Evolutionary conservation across 2,888 invertebrate genomes (phyloP).

Genomic region (Cheilosia variabilis): DNA sequence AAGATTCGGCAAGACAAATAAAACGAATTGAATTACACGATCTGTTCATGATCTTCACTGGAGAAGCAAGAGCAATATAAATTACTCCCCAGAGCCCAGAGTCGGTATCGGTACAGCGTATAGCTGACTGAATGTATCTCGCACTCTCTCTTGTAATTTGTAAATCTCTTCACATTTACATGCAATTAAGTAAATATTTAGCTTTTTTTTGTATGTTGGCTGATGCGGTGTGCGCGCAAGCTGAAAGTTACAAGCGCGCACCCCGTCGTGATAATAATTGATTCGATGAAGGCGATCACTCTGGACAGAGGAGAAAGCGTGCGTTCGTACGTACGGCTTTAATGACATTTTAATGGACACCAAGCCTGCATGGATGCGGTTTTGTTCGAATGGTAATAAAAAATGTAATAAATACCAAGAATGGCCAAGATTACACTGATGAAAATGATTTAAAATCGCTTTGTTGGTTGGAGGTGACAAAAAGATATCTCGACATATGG

Average conservation of each 20-base stretch:
- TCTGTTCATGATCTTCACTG: constrained; percentile 71
- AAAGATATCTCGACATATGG: constrained; percentile 51
- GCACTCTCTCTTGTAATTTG: background rate
- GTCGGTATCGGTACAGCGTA: background rate
- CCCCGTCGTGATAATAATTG: constrained; percentile 68
- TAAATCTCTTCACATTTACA: constrained; percentile 31
- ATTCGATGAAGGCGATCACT: constrained; percentile 44
- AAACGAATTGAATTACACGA: constrained; percentile 51
- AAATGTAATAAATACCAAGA: constrained; percentile 66
- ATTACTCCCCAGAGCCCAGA: constrained; percentile 32
- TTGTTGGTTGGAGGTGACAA: constrained; percentile 45
- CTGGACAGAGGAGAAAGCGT: constrained; percentile 42
- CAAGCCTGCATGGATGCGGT: constrained; percentile 60
- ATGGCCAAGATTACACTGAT: constrained; percentile 47
- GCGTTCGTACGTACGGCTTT: constrained; percentile 16
- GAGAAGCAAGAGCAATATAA: constrained; percentile 62
- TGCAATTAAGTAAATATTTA: background rate
- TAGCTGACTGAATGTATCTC: background rate
- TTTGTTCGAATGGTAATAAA: constrained; percentile 63
- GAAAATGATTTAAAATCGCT: constrained; percentile 39
- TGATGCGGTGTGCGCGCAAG: constrained; percentile 8
- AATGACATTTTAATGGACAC: constrained; percentile 70
- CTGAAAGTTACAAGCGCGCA: constrained; percentile 51
- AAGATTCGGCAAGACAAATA: background rate
- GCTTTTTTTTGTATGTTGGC: constrained; percentile 1